phyloP scores from a whole-genome alignment of 2,113 vertebrate genomes.

The Rattus rattus region DNA sequence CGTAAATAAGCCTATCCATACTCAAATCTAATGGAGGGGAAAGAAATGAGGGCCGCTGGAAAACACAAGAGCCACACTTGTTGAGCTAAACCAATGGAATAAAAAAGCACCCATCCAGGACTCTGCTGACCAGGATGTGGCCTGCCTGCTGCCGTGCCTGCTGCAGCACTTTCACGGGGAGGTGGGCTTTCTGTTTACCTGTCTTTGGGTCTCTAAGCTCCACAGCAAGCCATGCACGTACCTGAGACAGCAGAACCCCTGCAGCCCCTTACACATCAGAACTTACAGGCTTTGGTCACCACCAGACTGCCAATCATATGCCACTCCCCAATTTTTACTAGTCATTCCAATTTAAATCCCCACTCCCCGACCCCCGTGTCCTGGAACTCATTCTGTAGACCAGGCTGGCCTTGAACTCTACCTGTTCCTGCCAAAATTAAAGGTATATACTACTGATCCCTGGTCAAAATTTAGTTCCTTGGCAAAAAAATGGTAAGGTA shows the following conservation, averaged over 20 bases:
- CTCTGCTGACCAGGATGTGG: neutral
- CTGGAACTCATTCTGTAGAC: neutral
- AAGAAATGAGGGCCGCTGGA: slow-evolving; percentile 66
- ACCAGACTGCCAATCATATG: neutral
- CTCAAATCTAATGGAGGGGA: slow-evolving; percentile 41
- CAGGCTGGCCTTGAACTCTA: neutral
- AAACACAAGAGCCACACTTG: neutral
- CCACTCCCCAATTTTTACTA: neutral
- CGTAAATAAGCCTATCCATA: slow-evolving; percentile 17
- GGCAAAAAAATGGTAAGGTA: slow-evolving; percentile 32
- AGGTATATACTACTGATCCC: neutral
- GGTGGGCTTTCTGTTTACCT: neutral
- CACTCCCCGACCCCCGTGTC: neutral
- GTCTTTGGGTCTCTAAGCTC: neutral
- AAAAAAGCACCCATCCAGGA: slow-evolving; percentile 40
- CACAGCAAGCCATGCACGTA: neutral
- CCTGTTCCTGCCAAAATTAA: neutral
- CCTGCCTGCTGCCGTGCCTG: neutral
- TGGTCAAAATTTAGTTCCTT: slow-evolving; percentile 50
- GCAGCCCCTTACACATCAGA: neutral
- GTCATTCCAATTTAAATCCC: slow-evolving; percentile 54
- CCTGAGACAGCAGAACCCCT: neutral
- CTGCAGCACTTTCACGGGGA: neutral
- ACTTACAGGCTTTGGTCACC: slow-evolving; percentile 22
- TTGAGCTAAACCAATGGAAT: slow-evolving; percentile 32